Conservation (phyloP, 2,797 vertebrate genomes). For the Danio albolineatus region DNA sequence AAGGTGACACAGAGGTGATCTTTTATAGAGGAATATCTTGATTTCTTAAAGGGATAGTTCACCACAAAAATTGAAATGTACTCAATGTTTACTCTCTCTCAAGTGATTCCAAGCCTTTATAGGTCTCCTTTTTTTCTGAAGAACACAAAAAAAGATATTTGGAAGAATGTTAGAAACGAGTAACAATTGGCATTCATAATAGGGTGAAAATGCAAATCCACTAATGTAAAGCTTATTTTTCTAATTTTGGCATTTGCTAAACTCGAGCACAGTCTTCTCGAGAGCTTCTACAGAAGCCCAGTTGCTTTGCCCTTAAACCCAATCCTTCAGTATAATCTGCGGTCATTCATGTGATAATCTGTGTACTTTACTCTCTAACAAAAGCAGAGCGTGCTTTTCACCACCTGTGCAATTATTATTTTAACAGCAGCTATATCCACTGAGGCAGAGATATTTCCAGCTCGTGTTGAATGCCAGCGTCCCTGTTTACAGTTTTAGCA, state of each 20-base stretch:
- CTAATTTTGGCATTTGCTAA: background rate
- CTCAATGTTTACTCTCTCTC: too few species aligned
- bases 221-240: background rate
- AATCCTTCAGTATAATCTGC: background rate
- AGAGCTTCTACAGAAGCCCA: background rate
- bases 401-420: slow-evolving; percentile 24
- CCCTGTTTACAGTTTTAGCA: slow-evolving; percentile 17
- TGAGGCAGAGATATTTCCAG: background rate
- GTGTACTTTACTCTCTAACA: background rate
- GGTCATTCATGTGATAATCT: background rate
- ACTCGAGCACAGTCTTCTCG: background rate
- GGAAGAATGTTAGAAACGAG: too few species aligned
- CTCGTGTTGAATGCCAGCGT: background rate
- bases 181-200: too few species aligned
- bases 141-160: too few species aligned
- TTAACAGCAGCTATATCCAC: background rate
- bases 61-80: too few species aligned
- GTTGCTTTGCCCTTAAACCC: background rate
- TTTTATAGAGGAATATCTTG: too few species aligned
- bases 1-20: too few species aligned
- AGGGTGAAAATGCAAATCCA: too few species aligned
- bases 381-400: slow-evolving; percentile 11
- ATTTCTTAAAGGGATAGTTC: too few species aligned
- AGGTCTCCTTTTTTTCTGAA: too few species aligned
- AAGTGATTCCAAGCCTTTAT: too few species aligned